These are phyloP conservation scores for Guaruba guarouba DNA, from an alignment of 2,113 vertebrate species.

Conservation along the genomic window DNA sequence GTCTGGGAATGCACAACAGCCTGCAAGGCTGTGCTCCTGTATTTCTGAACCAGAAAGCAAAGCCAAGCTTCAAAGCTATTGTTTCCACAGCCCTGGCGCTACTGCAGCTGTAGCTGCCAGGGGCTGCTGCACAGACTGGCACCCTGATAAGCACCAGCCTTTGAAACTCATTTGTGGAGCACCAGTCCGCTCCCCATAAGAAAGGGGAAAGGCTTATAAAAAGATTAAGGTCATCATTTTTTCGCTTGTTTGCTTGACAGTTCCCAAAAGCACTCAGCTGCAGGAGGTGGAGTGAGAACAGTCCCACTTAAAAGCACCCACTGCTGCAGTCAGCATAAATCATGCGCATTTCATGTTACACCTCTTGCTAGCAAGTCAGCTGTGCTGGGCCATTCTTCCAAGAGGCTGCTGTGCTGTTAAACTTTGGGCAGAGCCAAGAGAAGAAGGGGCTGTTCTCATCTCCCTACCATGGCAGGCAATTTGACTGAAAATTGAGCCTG, in stretches of 20 bases:
- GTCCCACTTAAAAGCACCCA: neutral
- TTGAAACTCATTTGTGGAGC: neutral
- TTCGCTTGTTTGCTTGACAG: conserved; percentile 18
- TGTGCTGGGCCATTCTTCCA: neutral
- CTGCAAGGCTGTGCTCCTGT: neutral
- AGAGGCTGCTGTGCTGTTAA: neutral
- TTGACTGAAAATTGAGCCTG: neutral
- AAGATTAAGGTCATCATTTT: neutral
- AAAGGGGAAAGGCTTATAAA: neutral
- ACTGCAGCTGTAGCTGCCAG: neutral
- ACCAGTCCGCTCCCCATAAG: neutral
- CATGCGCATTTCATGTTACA: neutral
- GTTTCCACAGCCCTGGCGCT: neutral
- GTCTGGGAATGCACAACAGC: neutral
- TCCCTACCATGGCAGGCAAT: neutral
- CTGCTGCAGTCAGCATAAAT: conserved; percentile 18
- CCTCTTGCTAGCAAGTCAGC: neutral
- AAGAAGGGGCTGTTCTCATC: neutral
- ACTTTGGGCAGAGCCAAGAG: neutral
- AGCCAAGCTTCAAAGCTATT: neutral
- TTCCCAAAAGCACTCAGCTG: neutral
- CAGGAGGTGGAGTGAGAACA: neutral
- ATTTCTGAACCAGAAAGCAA: neutral
- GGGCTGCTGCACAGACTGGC: neutral
- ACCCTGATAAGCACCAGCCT: neutral